A percentile compares a stretch with the other conserved stretches of the same genome.
phyloP scores from a whole-genome alignment of 2,888 invertebrate species.

The Zhuqinia jingwanae region DNA sequence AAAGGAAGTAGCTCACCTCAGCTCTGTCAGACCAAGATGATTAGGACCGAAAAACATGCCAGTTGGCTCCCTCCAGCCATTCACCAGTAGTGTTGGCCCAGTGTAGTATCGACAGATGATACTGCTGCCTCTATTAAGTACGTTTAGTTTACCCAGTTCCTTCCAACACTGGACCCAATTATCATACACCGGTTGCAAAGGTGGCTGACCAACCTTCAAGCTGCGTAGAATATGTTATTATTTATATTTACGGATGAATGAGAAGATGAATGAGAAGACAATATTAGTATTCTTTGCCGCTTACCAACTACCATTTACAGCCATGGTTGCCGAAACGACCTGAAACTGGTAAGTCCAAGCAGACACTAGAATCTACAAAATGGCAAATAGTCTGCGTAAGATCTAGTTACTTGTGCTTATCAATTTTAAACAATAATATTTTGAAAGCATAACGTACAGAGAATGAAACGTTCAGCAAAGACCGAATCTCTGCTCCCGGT shows the following conservation, averaged over 20 bases:
- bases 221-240: conserved; percentile 81
- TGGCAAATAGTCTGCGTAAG: too few relatives aligned
- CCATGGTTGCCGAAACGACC: conserved; percentile 95
- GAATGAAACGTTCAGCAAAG: conserved; percentile 83
- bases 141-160: conserved; percentile 87
- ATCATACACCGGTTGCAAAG: conserved; percentile 90
- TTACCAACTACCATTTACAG: conserved; percentile 89
- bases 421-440: too few relatives aligned
- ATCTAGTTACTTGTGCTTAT: too few relatives aligned
- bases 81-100: conserved; percentile 81
- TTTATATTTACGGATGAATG: not conserved
- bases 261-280: not conserved
- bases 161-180: conserved; percentile 93
- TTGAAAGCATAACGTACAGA: conserved; percentile 81
- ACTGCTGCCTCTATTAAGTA: conserved; percentile 93
- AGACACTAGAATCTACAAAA: conserved; percentile 87
- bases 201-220: conserved; percentile 90
- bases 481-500: conserved; percentile 80
- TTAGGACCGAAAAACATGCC: conserved; percentile 75
- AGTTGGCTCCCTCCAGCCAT: conserved; percentile 59
- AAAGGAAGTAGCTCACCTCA: conserved; percentile 18
- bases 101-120: conserved; percentile 88
- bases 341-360: conserved; percentile 95
- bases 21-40: conserved; percentile 38
- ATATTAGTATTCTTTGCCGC: conserved; percentile 72